phyloP scores from a whole-genome alignment of 2,888 invertebrate species.

The Torymus auratus region DNA sequence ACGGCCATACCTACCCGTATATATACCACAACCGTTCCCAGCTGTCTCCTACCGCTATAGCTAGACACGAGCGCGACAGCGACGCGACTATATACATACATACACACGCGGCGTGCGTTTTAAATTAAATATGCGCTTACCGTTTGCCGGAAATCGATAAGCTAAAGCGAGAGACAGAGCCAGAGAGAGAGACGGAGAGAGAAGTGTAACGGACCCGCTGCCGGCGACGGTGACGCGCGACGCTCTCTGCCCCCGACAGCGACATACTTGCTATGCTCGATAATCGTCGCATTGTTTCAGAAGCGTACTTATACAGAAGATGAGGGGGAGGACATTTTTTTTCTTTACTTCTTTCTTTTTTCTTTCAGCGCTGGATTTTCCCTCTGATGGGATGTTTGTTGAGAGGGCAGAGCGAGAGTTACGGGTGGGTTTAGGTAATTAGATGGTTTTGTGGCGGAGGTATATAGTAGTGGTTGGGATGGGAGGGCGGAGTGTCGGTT shows the following conservation, averaged over 20 bases:
- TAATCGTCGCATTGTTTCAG: slow-evolving; percentile 18
- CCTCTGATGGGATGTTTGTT: no score
- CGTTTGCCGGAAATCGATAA: slow-evolving; percentile 53
- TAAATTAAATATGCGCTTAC: slow-evolving; percentile 50
- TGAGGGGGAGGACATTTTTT: no score
- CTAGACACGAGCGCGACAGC: background rate
- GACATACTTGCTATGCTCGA: background rate
- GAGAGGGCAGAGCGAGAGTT: no score
- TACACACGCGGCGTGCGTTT: slow-evolving; percentile 20
- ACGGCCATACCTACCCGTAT: no score
- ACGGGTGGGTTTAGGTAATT: no score
- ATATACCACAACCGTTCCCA: no score
- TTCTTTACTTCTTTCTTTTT: no score
- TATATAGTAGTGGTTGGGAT: background rate
- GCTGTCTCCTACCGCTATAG: background rate
- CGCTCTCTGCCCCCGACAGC: background rate
- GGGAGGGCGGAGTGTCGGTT: no score
- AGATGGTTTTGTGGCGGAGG: no score
- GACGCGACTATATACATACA: no score
- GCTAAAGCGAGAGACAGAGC: slow-evolving; percentile 22
- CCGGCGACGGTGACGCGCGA: background rate
- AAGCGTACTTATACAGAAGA: no score
- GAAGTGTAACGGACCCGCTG: slow-evolving; percentile 25
- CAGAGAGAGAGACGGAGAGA: background rate
- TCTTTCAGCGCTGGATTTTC: no score